phyloP scores from a whole-genome alignment of 2,797 vertebrate genomes.

The Brachyalestes nurse region DNA sequence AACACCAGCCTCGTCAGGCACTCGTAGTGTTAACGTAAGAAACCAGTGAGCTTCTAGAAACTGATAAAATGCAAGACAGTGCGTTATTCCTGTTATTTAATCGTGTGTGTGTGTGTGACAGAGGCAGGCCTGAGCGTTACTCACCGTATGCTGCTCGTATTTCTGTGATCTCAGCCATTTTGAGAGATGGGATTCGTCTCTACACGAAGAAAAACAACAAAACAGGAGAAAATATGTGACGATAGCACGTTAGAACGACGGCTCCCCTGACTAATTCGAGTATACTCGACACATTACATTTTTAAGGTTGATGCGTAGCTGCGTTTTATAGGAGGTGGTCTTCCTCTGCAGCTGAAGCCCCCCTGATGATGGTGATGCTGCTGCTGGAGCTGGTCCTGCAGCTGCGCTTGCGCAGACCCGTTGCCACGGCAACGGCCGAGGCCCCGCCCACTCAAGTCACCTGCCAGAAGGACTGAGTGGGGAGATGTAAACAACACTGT shows the following conservation, averaged over 20 bases:
- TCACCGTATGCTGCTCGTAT: slow-evolving; percentile 81
- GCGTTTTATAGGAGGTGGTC: slow-evolving; percentile 1
- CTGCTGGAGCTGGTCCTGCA: slow-evolving; percentile 47
- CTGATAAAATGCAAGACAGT: no score
- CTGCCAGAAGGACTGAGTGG: not conserved
- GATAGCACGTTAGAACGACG: slow-evolving; percentile 4
- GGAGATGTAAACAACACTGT: not conserved
- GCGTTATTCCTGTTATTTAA: not conserved
- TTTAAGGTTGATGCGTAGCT: slow-evolving; percentile 24
- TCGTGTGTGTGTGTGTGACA: not conserved
- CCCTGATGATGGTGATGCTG: slow-evolving; percentile 32
- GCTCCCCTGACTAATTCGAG: slow-evolving; percentile 33
- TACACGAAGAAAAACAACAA: slow-evolving; percentile 31
- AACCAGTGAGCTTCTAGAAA: not conserved
- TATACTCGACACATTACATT: slow-evolving; percentile 15
- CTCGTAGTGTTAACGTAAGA: not conserved
- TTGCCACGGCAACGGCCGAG: slow-evolving; percentile 1
- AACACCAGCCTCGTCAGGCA: not conserved
- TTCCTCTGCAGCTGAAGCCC: not conserved
- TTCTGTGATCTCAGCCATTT: slow-evolving; percentile 84
- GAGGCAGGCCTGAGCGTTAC: slow-evolving; percentile 41
- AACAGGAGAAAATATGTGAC: not conserved
- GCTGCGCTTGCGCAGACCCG: slow-evolving; percentile 47
- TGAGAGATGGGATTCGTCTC: slow-evolving; percentile 65
- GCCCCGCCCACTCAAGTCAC: slow-evolving; percentile 46